These are phyloP conservation scores for Venustoraphidia nigricollis DNA, from an alignment of 2,888 invertebrate species.

Conservation along the genomic window DNA sequence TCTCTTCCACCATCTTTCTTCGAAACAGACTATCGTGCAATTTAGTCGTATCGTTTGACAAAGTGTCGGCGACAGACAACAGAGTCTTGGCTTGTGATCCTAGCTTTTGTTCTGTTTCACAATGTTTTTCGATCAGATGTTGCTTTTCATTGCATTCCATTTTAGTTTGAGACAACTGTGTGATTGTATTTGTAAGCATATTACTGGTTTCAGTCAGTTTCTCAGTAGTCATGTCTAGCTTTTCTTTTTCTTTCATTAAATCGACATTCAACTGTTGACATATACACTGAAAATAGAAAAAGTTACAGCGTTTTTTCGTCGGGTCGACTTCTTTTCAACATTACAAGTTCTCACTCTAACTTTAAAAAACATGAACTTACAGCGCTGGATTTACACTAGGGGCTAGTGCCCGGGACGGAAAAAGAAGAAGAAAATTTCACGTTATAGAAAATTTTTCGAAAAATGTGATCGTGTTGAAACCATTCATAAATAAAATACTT, in stretches of 20 bases:
- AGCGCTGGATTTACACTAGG: too few relatives aligned
- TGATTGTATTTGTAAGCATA: too few relatives aligned
- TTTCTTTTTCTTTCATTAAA: conserved; percentile 29
- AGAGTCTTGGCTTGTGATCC: conserved; percentile 44
- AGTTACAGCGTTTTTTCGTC: conserved; percentile 6
- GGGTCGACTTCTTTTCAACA: conserved; percentile 6
- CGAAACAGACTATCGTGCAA: conserved; percentile 37
- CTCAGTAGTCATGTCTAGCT: conserved; percentile 29
- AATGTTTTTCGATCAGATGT: conserved; percentile 45
- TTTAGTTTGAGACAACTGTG: conserved; percentile 28
- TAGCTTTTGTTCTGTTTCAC: conserved; percentile 44
- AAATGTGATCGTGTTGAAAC: too few relatives aligned
- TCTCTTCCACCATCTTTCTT: background rate
- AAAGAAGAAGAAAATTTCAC: too few relatives aligned
- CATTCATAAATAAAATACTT: too few relatives aligned
- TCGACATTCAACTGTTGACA: conserved; percentile 33
- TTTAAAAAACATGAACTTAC: too few relatives aligned
- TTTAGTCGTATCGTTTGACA: conserved; percentile 39
- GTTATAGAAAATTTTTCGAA: too few relatives aligned
- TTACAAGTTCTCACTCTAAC: too few relatives aligned
- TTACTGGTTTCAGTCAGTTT: conserved; percentile 32
- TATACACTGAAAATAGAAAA: conserved; percentile 16
- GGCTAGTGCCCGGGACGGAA: too few relatives aligned
- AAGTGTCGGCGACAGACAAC: conserved; percentile 44
- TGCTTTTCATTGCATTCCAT: conserved; percentile 45